Conservation (phyloP, 35 echinoderm and acorn worm species). For the Diadema setosum region DNA sequence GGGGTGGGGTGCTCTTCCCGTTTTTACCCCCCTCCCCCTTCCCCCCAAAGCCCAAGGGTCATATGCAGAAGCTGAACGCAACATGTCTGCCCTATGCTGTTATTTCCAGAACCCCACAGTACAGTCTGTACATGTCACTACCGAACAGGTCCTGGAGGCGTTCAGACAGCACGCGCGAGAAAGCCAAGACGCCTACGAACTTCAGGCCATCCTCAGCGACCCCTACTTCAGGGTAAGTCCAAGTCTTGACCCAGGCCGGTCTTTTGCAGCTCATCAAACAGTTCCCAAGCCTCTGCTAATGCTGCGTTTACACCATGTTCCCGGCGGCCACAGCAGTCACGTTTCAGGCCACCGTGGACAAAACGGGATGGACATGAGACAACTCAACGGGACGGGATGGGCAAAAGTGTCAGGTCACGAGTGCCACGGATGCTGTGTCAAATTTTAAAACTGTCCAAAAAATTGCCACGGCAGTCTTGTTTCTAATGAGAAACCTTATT, state of each 20-base stretch:
- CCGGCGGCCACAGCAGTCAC: conserved; percentile 39
- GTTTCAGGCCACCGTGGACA: conserved; percentile 48
- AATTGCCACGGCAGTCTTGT: too few relatives aligned
- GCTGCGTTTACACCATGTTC: background rate
- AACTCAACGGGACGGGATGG: too few relatives aligned
- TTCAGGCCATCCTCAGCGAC: conserved; percentile 76
- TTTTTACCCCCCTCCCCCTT: too few relatives aligned
- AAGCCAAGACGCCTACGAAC: conserved; percentile 63
- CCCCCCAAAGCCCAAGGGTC: too few relatives aligned
- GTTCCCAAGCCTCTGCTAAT: too few relatives aligned
- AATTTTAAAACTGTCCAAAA: too few relatives aligned
- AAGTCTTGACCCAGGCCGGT: too few relatives aligned
- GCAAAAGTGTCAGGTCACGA: too few relatives aligned
- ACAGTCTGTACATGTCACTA: conserved; percentile 22
- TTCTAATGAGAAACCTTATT: too few relatives aligned
- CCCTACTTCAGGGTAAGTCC: conserved; percentile 93
- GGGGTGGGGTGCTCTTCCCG: too few relatives aligned
- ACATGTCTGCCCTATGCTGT: background rate
- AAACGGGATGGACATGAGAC: conserved; percentile 44
- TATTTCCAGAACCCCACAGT: background rate
- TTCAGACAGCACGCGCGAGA: conserved; percentile 25
- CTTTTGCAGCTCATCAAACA: too few relatives aligned
- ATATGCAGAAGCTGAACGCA: background rate
- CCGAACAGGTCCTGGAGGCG: conserved; percentile 55
- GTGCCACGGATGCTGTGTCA: too few relatives aligned